phyloP scores from a whole-genome alignment of 2,888 invertebrate species.

The Aleiodes leptofemur region DNA sequence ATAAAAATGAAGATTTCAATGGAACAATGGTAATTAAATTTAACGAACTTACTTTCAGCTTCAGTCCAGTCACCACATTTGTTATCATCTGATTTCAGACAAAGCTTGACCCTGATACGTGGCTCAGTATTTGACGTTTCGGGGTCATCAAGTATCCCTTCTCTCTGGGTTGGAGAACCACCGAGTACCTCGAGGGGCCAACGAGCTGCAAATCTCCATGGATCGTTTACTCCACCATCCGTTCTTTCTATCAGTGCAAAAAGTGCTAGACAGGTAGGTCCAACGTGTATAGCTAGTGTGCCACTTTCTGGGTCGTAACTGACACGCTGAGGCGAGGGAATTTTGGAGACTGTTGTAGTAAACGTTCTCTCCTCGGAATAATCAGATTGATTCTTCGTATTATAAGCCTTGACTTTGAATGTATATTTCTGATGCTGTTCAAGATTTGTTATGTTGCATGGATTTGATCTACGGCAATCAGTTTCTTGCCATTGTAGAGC shows the following conservation, averaged over 20 bases:
- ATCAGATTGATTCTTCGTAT: slow-evolving; percentile 91
- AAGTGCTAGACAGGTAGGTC: slow-evolving; percentile 86
- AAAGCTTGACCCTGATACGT: slow-evolving; percentile 87
- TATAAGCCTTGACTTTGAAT: slow-evolving; percentile 93
- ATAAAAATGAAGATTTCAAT: background rate
- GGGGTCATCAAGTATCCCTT: slow-evolving; percentile 82
- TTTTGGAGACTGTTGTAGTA: slow-evolving; percentile 89
- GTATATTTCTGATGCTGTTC: slow-evolving; percentile 92
- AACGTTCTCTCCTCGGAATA: slow-evolving; percentile 90
- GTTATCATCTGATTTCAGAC: slow-evolving; percentile 87
- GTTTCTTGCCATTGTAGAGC: slow-evolving; percentile 86
- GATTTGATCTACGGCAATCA: slow-evolving; percentile 90
- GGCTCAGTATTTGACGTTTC: slow-evolving; percentile 78
- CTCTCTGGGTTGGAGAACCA: slow-evolving; percentile 82
- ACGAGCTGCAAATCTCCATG: slow-evolving; percentile 85
- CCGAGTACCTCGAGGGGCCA: slow-evolving; percentile 85
- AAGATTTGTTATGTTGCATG: slow-evolving; percentile 90
- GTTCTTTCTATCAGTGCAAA: slow-evolving; percentile 86
- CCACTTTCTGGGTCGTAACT: slow-evolving; percentile 88
- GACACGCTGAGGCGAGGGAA: slow-evolving; percentile 87
- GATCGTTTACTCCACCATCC: slow-evolving; percentile 77
- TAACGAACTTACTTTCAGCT: slow-evolving; percentile 85
- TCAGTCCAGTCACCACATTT: slow-evolving; percentile 90
- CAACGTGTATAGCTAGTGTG: slow-evolving; percentile 86
- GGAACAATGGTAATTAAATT: background rate